Conservation (phyloP, 2,797 vertebrate species). For the Falco columbarius region DNA sequence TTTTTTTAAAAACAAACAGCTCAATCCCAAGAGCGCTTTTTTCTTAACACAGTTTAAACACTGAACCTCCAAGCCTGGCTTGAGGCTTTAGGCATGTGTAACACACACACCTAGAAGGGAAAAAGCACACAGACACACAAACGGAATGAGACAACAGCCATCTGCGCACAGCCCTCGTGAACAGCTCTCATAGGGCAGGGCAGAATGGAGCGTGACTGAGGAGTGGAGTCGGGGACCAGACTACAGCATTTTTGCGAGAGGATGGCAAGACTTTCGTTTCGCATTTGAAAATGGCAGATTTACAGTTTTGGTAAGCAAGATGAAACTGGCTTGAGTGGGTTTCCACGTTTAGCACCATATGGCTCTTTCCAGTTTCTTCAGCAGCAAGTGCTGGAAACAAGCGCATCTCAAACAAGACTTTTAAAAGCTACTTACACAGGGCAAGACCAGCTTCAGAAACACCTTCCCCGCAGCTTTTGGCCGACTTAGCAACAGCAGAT, state of each 20-base stretch:
- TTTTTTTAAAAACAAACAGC: background rate
- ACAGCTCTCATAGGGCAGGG: background rate
- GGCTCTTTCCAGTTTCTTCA: background rate
- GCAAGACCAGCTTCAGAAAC: background rate
- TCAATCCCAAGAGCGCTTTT: background rate
- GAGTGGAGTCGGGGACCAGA: background rate
- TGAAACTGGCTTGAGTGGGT: background rate
- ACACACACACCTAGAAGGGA: background rate
- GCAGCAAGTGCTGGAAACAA: background rate
- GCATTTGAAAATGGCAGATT: background rate
- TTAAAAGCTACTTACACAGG: background rate
- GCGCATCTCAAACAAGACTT: background rate
- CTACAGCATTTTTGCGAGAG: background rate
- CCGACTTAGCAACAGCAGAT: background rate
- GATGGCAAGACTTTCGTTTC: background rate
- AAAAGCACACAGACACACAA: background rate
- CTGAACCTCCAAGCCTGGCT: background rate
- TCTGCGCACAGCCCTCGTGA: background rate
- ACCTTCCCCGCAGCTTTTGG: background rate
- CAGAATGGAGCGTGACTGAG: background rate
- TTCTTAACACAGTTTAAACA: conserved; percentile 8
- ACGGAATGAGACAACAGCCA: background rate
- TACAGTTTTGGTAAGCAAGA: background rate
- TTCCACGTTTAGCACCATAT: background rate
- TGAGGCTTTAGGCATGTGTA: background rate